Evolutionary conservation across 2,888 invertebrate species (phyloP), one percentile per base, ranked within the genome.

Genomic region (Saturnia japonica): DNA sequence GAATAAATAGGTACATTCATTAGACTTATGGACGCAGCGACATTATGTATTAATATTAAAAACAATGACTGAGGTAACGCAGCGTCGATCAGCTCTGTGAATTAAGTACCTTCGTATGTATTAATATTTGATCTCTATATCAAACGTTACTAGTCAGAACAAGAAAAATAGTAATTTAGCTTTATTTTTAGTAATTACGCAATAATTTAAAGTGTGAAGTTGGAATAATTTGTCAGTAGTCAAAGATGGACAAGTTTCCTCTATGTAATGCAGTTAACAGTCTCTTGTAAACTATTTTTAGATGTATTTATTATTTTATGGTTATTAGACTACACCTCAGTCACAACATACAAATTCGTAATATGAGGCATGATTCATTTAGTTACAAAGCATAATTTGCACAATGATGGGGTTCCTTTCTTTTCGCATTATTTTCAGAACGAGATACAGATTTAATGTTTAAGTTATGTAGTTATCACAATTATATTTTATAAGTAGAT

Each of bases 111-210:
- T 40, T 47, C 25, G 54, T 34, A 64, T 69, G 69, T 69, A 69
- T 45, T 64, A 57, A 68, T 62, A 71, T 60, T 80, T 88, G 92
- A 93, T 93, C 93, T 93, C 93, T 87, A 82, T 85, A 83, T 85
- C 80, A 83, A 87, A 88, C 88, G 87, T 90, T 88, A 89, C 93
- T 93, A 93, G 93, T 93, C 93, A 92, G 25, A 71, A 84, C 87
- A 84, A 85, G 85, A 79, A 51, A n/a, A 68, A 85, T 88, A 87
- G 85, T 82, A 84, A 80, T 83, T 83, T 85, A 83, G 79, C 82
- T 85, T 79, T 82, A 84, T 80, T 80, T 80, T 80, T 81, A 71
- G 69, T 54, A 28, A 22, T 54, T 54, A 54, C 19, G 54, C n/a
- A 54, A 54, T 54, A n/a, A 9, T 22, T 54, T 11, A 54, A 11